These are phyloP conservation scores for Nomada fabriciana DNA, from an alignment of 2,888 invertebrate species.

Conservation along the genomic window DNA sequence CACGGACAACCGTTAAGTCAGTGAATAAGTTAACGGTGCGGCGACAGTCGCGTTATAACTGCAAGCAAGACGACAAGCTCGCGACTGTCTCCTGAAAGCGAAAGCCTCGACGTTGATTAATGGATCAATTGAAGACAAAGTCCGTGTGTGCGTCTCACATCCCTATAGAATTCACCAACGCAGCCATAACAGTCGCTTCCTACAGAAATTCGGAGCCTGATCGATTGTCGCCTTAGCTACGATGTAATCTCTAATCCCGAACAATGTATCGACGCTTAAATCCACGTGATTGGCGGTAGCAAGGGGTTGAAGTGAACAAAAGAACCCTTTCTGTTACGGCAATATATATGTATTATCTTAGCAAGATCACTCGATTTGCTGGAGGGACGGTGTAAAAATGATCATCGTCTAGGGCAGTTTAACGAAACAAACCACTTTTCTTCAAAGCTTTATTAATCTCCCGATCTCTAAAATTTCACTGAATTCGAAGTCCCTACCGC, in stretches of 20 bases:
- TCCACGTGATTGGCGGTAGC: background rate
- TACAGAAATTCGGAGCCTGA: slow-evolving; percentile 60
- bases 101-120: slow-evolving; percentile 74
- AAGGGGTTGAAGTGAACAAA: no score
- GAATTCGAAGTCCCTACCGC: background rate
- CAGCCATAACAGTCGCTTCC: slow-evolving; percentile 48
- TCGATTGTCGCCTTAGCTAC: slow-evolving; percentile 51
- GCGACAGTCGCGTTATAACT: slow-evolving; percentile 44
- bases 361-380: background rate
- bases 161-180: slow-evolving; percentile 45
- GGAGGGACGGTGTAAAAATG: background rate
- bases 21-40: slow-evolving; percentile 59
- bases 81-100: slow-evolving; percentile 43
- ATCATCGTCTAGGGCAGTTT: background rate
- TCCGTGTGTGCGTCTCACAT: slow-evolving; percentile 45
- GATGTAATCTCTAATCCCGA: slow-evolving; percentile 18
- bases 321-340: background rate
- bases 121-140: slow-evolving; percentile 72
- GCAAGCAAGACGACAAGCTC: slow-evolving; percentile 36
- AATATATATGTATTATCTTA: background rate
- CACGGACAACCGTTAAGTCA: slow-evolving; percentile 51
- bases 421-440: background rate
- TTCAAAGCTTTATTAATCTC: background rate
- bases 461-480: slow-evolving; percentile 46
- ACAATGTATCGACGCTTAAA: slow-evolving; percentile 14